Evolutionary conservation across 2,797 vertebrate species (phyloP).

Genomic region (Hydrophis major): DNA sequence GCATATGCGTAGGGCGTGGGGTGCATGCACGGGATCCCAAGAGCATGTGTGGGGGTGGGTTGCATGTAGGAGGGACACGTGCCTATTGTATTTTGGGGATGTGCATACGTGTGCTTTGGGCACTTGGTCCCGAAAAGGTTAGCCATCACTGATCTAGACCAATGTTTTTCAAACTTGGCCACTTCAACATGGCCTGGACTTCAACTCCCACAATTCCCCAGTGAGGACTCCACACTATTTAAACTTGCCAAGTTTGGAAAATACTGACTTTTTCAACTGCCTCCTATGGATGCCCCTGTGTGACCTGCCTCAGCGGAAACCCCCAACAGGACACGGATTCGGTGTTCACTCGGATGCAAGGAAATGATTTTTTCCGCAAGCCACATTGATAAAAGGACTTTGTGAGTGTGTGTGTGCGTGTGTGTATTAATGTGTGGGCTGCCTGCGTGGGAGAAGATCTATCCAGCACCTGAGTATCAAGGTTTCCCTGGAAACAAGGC

Average conservation of each 20-base stretch:
- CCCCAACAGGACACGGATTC: not conserved
- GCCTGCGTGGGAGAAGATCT: not conserved
- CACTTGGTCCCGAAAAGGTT: too few species aligned
- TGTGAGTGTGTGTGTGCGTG: not conserved
- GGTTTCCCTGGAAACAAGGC: slow-evolving; percentile 25
- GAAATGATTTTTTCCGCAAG: not conserved
- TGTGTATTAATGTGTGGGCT: not conserved
- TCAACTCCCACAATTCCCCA: not conserved
- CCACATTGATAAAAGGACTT: not conserved
- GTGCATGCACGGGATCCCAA: too few species aligned
- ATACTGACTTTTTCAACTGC: not conserved
- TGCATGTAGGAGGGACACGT: too few species aligned
- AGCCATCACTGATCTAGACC: not conserved
- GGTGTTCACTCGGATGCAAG: not conserved
- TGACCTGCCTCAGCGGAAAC: rapidly evolving
- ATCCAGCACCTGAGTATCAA: not conserved
- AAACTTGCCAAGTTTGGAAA: not conserved
- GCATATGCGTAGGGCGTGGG: too few species aligned
- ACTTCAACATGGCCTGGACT: not conserved
- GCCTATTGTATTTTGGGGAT: too few species aligned
- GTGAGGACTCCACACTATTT: not conserved
- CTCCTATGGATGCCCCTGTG: not conserved
- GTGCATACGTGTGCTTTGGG: too few species aligned
- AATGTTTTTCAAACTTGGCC: not conserved
- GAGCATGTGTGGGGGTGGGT: too few species aligned